Percentiles rank a stretch among this genome's conserved stretches.
These are phyloP conservation scores for Tachuris rubrigastra DNA, from an alignment of 2,113 vertebrate genomes.

Conservation along the genomic window DNA sequence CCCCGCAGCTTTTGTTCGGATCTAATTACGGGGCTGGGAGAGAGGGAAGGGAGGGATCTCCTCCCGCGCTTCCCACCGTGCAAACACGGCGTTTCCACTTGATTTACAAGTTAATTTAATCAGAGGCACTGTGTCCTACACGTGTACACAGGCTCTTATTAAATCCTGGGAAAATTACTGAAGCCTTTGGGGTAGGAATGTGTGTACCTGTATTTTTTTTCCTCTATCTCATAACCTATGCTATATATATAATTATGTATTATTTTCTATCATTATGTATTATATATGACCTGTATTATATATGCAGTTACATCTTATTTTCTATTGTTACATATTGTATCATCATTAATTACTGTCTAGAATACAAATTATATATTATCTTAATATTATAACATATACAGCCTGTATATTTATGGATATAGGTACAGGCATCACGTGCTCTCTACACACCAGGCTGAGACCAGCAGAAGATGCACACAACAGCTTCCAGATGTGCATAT, in stretches of 20 bases:
- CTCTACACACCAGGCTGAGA: not conserved
- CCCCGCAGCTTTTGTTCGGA: not conserved
- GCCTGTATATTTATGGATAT: not conserved
- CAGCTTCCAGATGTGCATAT: not conserved
- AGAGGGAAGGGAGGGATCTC: not conserved
- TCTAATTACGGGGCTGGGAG: not conserved
- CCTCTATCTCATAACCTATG: not conserved
- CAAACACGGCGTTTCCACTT: not conserved
- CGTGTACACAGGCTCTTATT: constrained; percentile 15
- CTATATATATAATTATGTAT: not conserved
- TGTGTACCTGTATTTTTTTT: not conserved
- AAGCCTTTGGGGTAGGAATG: constrained; percentile 26
- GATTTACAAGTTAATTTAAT: constrained; percentile 66
- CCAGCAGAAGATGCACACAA: not conserved
- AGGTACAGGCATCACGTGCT: fast-evolving
- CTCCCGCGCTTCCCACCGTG: not conserved
- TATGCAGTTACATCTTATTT: not conserved
- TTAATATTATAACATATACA: not conserved
- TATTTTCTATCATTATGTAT: not conserved
- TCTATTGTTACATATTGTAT: not conserved
- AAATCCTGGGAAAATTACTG: not conserved
- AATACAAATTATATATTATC: not conserved
- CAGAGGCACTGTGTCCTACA: constrained; percentile 24
- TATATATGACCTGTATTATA: not conserved
- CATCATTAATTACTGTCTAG: not conserved